Conservation (phyloP, 2,888 invertebrate genomes). For the Brenthis ino region DNA sequence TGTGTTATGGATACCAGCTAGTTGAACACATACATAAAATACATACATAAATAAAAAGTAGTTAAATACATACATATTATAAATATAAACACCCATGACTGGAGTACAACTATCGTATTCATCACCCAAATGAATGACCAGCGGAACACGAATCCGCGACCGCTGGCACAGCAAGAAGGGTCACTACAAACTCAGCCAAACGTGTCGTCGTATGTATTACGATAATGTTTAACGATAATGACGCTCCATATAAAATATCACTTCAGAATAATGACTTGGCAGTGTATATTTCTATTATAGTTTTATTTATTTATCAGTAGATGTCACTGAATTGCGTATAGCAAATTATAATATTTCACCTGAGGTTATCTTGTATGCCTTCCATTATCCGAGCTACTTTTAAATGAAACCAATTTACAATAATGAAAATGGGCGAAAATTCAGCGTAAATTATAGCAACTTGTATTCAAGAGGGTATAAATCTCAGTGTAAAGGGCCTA, state of each 20-base stretch:
- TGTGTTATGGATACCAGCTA: too few relatives aligned
- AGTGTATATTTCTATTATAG: too few relatives aligned
- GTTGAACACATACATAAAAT: too few relatives aligned
- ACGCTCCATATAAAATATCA: constrained; percentile 3
- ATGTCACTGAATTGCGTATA: background rate
- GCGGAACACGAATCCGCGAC: too few relatives aligned
- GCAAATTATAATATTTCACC: background rate
- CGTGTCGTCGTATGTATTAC: background rate
- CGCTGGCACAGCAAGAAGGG: too few relatives aligned
- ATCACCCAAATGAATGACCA: too few relatives aligned
- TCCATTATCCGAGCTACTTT: constrained; percentile 11
- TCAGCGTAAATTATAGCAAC: constrained; percentile 28
- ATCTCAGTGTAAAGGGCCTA: constrained; percentile 28
- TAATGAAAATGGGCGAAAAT: constrained; percentile 24
- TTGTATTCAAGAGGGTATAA: constrained; percentile 30
- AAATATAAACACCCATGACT: too few relatives aligned
- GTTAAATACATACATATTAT: too few relatives aligned
- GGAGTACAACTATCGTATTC: too few relatives aligned
- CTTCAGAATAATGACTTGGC: background rate
- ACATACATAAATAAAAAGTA: too few relatives aligned
- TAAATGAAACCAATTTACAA: constrained; percentile 25
- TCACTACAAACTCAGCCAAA: too few relatives aligned
- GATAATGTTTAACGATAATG: constrained; percentile 4
- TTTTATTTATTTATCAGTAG: constrained; percentile 4
- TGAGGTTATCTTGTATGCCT: constrained; percentile 1